These are phyloP conservation scores for Gallinago jamesoni DNA, from an alignment of 2,113 vertebrate species.

Conservation along the genomic window DNA sequence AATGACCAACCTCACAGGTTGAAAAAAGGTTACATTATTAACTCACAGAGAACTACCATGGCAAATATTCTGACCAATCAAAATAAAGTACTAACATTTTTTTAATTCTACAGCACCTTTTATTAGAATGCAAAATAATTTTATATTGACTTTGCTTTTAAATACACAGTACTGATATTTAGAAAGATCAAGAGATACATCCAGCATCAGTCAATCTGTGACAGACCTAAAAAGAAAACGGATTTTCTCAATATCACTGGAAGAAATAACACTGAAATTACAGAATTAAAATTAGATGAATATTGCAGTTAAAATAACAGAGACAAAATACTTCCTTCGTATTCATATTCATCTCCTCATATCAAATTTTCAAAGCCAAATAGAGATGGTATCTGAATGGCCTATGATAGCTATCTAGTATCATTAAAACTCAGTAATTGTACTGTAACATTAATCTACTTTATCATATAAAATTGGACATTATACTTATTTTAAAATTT, in stretches of 20 bases:
- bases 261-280: not conserved
- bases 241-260: not conserved
- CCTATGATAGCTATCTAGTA: not conserved
- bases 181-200: not conserved
- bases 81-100: not conserved
- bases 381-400: not conserved
- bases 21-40: not conserved
- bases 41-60: not conserved
- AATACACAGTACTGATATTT: not conserved
- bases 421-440: not conserved
- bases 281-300: not conserved
- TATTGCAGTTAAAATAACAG: not conserved
- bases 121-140: not conserved
- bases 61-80: not conserved
- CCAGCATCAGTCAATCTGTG: not conserved
- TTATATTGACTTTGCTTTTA: not conserved
- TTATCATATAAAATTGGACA: not conserved
- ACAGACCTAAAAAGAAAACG: not conserved
- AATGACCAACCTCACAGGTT: not conserved
- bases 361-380: not conserved
- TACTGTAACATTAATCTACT: not conserved
- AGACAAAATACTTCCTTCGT: not conserved
- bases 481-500: not conserved
- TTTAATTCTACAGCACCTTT: not conserved
- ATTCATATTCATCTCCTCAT: not conserved